Conservation (phyloP, 1,140 invertebrate genomes). For the Drosophila pruinosa region DNA sequence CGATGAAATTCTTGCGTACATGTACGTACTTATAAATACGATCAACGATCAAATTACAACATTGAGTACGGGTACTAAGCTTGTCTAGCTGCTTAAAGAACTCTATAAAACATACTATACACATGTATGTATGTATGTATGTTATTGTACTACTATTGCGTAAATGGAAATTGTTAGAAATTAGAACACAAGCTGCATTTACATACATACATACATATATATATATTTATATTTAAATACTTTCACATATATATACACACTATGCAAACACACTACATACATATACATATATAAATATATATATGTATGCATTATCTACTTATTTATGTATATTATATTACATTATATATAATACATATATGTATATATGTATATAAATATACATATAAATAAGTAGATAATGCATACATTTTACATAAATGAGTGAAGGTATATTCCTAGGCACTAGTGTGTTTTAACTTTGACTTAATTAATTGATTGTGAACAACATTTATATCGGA, state of each 20-base stretch:
- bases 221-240: conserved; percentile 8
- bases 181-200: not conserved
- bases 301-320: conserved; percentile 10
- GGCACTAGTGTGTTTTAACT: conserved; percentile 70
- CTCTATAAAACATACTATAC: conserved; percentile 72
- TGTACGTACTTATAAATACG: conserved; percentile 56
- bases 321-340: conserved; percentile 9
- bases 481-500: conserved; percentile 81
- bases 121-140: conserved; percentile 46
- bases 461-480: conserved; percentile 68
- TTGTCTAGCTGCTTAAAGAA: conserved; percentile 63
- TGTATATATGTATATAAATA: conserved; percentile 14
- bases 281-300: conserved; percentile 18
- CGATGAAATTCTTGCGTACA: conserved; percentile 63
- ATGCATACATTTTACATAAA: not conserved
- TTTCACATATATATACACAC: conserved; percentile 7
- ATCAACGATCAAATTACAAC: conserved; percentile 78
- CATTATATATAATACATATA: conserved; percentile 13
- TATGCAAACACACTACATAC: not conserved
- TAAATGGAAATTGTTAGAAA: conserved; percentile 57
- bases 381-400: conserved; percentile 14
- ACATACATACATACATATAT: conserved; percentile 7
- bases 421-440: conserved; percentile 55
- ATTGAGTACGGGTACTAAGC: conserved; percentile 75
- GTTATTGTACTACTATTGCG: conserved; percentile 56